phyloP scores from a whole-genome alignment of 2,797 vertebrate species.

The Labroides dimidiatus region DNA sequence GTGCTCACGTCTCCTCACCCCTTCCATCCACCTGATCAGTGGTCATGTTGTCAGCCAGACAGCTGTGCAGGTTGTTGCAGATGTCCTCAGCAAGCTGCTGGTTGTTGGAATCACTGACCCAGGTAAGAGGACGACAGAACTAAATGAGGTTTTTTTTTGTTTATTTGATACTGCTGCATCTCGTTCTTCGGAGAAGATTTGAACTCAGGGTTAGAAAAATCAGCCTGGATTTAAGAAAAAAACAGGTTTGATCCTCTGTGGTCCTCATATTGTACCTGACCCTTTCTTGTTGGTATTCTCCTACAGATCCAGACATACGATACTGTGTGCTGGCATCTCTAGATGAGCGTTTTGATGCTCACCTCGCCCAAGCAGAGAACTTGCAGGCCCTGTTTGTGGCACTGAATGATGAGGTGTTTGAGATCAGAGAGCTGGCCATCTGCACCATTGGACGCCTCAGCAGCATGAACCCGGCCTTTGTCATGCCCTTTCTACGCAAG shows the following conservation, averaged over 20 bases:
- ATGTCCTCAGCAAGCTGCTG: slow-evolving; percentile 97
- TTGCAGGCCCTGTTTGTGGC: slow-evolving; percentile 97
- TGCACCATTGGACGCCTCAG: slow-evolving; percentile 98
- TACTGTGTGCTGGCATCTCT: slow-evolving; percentile 97
- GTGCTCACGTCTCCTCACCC: slow-evolving; percentile 95
- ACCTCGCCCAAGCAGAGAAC: slow-evolving; percentile 97
- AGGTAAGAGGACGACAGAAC: slow-evolving; percentile 77
- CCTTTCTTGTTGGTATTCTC: slow-evolving; percentile 3
- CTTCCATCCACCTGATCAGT: slow-evolving; percentile 95
- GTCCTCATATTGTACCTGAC: not conserved
- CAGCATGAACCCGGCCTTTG: slow-evolving; percentile 99
- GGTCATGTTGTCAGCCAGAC: slow-evolving; percentile 98
- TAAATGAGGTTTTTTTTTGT: not conserved
- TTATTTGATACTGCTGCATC: not conserved
- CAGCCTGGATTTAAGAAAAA: not conserved
- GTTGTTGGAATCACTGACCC: slow-evolving; percentile 99
- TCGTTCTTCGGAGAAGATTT: not conserved
- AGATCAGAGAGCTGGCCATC: slow-evolving; percentile 98
- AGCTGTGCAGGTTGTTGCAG: slow-evolving; percentile 96
- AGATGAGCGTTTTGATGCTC: slow-evolving; percentile 96
- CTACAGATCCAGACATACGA: slow-evolving; percentile 95
- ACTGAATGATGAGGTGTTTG: slow-evolving; percentile 97
- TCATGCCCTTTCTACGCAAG: slow-evolving; percentile 99
- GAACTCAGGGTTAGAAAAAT: not conserved
- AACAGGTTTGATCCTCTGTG: too few relatives aligned